phyloP scores from a whole-genome alignment of 2,797 vertebrate species.

The Knipowitschia caucasica region DNA sequence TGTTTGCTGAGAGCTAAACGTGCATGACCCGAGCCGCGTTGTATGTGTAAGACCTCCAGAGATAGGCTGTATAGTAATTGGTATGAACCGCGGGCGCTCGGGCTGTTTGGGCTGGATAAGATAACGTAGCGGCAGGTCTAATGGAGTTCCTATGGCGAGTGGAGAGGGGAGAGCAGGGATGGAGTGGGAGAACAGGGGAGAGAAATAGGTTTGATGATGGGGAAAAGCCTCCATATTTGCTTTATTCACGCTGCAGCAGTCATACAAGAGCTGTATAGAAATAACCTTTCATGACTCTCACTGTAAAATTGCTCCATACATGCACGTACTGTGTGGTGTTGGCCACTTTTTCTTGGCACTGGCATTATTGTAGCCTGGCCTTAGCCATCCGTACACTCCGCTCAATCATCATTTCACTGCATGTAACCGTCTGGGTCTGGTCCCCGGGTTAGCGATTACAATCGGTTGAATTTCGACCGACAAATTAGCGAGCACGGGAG shows the following conservation, averaged over 20 bases:
- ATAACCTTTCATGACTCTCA: background rate
- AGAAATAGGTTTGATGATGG: slow-evolving; percentile 29
- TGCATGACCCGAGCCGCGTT: slow-evolving; percentile 39
- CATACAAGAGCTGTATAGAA: background rate
- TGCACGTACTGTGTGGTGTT: background rate
- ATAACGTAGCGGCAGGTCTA: slow-evolving; percentile 52
- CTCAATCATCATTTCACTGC: too few relatives aligned
- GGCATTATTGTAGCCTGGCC: too few relatives aligned
- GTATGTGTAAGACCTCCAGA: slow-evolving; percentile 58
- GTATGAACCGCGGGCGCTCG: slow-evolving; percentile 49
- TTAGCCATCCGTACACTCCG: too few relatives aligned
- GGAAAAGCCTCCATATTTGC: slow-evolving; percentile 45
- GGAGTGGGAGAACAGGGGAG: slow-evolving; percentile 3
- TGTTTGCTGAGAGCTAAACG: slow-evolving; percentile 31
- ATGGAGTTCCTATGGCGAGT: slow-evolving; percentile 53
- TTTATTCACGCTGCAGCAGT: slow-evolving; percentile 35
- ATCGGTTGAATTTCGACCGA: too few relatives aligned
- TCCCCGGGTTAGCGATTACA: too few relatives aligned
- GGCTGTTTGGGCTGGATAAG: slow-evolving; percentile 56
- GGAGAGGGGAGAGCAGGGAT: slow-evolving; percentile 5
- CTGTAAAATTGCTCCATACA: background rate
- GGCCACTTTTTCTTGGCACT: background rate
- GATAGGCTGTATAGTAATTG: slow-evolving; percentile 58
- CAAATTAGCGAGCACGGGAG: too few relatives aligned
- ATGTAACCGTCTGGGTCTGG: too few relatives aligned